phyloP scores from a whole-genome alignment of 2,113 vertebrate species.

The Triplophysa rosa region DNA sequence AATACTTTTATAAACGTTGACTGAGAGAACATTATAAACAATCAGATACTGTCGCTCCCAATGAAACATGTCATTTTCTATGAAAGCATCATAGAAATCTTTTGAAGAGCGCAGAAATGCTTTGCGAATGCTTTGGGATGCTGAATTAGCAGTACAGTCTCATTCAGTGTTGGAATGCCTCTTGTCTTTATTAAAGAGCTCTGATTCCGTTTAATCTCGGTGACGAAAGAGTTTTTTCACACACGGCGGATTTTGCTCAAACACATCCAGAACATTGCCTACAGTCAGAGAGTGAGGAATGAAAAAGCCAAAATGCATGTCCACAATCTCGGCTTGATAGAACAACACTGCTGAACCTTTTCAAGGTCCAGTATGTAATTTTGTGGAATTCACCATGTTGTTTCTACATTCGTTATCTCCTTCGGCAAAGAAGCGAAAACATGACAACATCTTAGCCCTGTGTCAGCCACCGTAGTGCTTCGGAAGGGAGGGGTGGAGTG shows the following conservation, averaged over 20 bases:
- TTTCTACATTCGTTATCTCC: no score
- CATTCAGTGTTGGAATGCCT: neutral
- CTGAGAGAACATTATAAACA: neutral
- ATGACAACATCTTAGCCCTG: no score
- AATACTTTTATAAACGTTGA: neutral
- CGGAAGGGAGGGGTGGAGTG: no score
- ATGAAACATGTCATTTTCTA: neutral
- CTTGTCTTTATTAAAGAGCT: slow-evolving; percentile 19
- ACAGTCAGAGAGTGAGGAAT: neutral
- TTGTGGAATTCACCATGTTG: no score
- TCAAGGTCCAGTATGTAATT: no score
- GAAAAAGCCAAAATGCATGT: neutral
- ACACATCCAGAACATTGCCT: neutral
- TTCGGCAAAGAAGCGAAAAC: no score
- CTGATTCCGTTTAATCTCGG: slow-evolving; percentile 13
- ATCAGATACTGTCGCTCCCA: neutral
- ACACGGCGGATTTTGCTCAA: neutral
- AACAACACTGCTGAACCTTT: neutral
- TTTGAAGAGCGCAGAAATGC: neutral
- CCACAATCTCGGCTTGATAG: neutral
- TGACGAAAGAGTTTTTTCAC: neutral
- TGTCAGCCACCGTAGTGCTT: no score
- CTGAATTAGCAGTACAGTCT: neutral
- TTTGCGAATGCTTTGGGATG: slow-evolving; percentile 31
- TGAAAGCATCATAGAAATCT: neutral